phyloP scores from a whole-genome alignment of 1,140 invertebrate genomes.

The Anoplolepis gracilipes region DNA sequence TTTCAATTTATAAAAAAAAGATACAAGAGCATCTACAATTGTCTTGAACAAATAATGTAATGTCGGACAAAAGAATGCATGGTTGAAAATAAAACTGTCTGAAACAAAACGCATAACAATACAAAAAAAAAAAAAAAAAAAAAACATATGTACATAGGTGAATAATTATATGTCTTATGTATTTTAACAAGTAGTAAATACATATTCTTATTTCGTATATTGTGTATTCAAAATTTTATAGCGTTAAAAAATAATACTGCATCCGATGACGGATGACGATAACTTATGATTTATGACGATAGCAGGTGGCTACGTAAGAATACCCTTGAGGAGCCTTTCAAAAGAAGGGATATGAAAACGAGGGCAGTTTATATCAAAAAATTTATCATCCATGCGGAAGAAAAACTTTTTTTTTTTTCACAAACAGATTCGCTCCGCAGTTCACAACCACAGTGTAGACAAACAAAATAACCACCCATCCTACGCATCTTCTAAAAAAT shows the following conservation, averaged over 20 bases:
- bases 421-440: conserved; percentile 32
- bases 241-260: conserved; percentile 9
- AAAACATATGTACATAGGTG: not conserved
- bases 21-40: not conserved
- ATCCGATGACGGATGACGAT: not conserved
- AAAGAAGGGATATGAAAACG: conserved; percentile 11
- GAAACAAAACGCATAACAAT: not conserved
- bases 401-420: conserved; percentile 25
- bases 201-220: not conserved
- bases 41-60: not conserved
- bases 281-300: conserved; percentile 34
- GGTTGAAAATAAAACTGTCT: not conserved
- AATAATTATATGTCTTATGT: not conserved
- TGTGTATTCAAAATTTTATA: not conserved
- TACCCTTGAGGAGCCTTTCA: not conserved
- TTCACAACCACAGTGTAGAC: conserved; percentile 32
- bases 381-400: conserved; percentile 30
- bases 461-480: conserved; percentile 40
- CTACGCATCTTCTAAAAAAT: conserved; percentile 31
- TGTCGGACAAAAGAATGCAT: not conserved
- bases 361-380: conserved; percentile 31
- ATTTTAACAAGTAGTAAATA: not conserved
- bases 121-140: no score
- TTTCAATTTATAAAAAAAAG: not conserved
- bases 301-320: conserved; percentile 7